These are phyloP conservation scores for Campoplex nolae DNA, from an alignment of 2,888 invertebrate species.

Conservation along the genomic window DNA sequence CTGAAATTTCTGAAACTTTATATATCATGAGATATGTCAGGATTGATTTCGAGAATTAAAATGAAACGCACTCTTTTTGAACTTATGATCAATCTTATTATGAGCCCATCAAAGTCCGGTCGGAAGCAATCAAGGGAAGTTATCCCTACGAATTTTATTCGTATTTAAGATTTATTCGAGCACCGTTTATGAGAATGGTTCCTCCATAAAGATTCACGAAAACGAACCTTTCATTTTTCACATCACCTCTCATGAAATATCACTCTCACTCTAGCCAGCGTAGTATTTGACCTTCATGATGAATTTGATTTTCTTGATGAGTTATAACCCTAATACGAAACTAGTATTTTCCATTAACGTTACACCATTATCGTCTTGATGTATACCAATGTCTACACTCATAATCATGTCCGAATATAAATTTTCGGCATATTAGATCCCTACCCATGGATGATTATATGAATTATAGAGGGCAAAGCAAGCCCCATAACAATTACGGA, in stretches of 20 bases:
- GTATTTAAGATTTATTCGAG: neutral
- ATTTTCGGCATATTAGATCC: slow-evolving; percentile 10
- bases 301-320: slow-evolving; percentile 13
- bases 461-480: slow-evolving; percentile 4
- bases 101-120: neutral
- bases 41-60: neutral
- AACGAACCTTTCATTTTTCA: too few species aligned
- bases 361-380: neutral
- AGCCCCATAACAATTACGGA: neutral
- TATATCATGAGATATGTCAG: neutral
- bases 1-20: neutral
- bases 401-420: slow-evolving; percentile 26
- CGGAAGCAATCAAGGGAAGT: neutral
- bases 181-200: too few species aligned
- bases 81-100: neutral
- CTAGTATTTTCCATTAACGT: neutral
- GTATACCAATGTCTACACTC: neutral
- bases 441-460: neutral
- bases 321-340: neutral
- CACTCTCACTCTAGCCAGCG: too few species aligned
- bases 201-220: too few species aligned
- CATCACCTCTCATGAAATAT: too few species aligned
- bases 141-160: neutral
- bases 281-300: neutral
- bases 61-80: neutral